Base-by-base conservation (phyloP, 1,140 invertebrate genomes). In the Parasteatoda tepidariorum region DNA sequence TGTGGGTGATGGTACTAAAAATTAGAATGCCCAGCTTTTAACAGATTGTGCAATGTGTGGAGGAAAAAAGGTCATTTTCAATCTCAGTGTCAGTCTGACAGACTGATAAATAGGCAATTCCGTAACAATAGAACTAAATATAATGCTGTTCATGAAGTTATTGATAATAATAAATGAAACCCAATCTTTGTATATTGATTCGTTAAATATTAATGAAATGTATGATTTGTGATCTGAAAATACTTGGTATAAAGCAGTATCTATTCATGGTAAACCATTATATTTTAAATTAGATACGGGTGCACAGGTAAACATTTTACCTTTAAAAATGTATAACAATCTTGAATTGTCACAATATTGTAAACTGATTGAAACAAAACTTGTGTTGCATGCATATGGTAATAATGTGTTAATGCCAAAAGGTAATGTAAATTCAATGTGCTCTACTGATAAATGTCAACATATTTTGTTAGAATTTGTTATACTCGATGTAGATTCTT, bases 261-360 rank as follows among this genome's bases (percentile, higher is more conserved):
- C n/a, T n/a, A 26, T 31, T 59, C 11, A 61, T 15, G n/a, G 28
- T 74, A 4, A 26, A 3, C 3, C 30, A 28, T 34, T 74, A 28
- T n/a, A 2, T 74, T 74, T 74, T 74, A 61, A 76, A 30, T 18
- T 76, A 6, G 73, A 76, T 24, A 76, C 54, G 15, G 73, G 55
- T 34, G 54, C 73, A 6, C 11, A 76, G 11, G 57, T 38, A 9
- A 76, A 76, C 28, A 13, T 76, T 9, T 31, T 76, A 26, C 26
- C 73, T 0, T 76, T 62, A 3, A 18, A 33, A n/a, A 18, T 61
- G 0, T 61, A 61, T 61, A 55, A 54, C 5, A 61, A 2, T 2
- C 11, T 74, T 3, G 34, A 61, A 9, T 59, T 28, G n/a, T 33
- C 11, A 22, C 41, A 31, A 33, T n/a, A 31, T 75, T 34, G n/a